Evolutionary conservation across 1,140 invertebrate genomes (phyloP).

Genomic region (Monomorium pharaonis): DNA sequence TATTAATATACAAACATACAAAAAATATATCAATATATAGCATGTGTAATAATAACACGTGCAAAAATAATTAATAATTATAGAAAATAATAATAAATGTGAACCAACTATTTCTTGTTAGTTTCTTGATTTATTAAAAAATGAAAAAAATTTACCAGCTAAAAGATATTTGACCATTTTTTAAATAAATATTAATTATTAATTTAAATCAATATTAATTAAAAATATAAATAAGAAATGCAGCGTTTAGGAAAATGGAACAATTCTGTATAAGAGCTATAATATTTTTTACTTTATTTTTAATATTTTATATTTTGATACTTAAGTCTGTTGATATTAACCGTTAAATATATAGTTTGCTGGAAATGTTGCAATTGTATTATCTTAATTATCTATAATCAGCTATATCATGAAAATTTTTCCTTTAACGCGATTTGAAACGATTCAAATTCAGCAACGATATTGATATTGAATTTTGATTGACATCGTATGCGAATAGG

Average conservation of each 20-base stretch:
- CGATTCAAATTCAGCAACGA: not conserved
- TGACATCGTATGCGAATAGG: not conserved
- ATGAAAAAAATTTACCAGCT: not conserved
- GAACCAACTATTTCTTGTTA: not conserved
- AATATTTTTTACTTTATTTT: not conserved
- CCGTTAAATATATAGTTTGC: not conserved
- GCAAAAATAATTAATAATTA: not conserved
- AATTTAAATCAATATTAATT: not conserved
- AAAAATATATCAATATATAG: too few species aligned
- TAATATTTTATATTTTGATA: not conserved
- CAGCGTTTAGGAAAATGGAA: not conserved
- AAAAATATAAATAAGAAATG: not conserved
- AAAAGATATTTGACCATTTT: not conserved
- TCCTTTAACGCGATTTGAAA: not conserved
- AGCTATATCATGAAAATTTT: not conserved
- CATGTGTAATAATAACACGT: not conserved
- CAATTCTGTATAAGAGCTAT: not conserved
- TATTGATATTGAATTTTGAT: not conserved
- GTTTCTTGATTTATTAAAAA: not conserved
- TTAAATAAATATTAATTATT: not conserved
- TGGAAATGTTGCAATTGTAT: not conserved
- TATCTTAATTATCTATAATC: not conserved
- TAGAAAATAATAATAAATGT: not conserved
- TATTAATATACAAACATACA: not conserved
- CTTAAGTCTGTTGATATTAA: not conserved